Conservation (phyloP, 1,140 invertebrate species). For the Carcinoscorpius rotundicauda region DNA sequence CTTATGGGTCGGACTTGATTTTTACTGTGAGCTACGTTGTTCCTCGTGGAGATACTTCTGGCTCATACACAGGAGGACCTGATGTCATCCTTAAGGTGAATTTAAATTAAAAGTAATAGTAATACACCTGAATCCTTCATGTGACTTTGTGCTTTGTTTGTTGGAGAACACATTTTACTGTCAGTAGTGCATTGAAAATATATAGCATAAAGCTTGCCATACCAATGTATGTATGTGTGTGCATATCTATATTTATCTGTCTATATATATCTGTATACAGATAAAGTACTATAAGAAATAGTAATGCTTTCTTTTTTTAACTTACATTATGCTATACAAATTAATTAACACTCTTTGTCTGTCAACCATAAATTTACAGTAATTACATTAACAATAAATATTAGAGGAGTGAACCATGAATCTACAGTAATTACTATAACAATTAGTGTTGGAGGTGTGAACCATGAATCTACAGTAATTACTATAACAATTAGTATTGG, state of each 20-base stretch:
- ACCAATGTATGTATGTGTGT: constrained; percentile 7
- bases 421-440: no score
- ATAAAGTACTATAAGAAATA: constrained; percentile 10
- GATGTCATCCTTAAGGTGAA: constrained; percentile 72
- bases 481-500: no score
- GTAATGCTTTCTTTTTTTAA: constrained; percentile 20
- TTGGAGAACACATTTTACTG: no score
- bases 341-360: constrained; percentile 15
- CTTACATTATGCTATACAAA: constrained; percentile 2
- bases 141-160: no score
- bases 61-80: constrained; percentile 63
- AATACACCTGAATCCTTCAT: no score
- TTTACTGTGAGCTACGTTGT: constrained; percentile 67
- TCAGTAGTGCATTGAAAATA: no score
- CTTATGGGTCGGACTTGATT: constrained; percentile 69
- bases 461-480: no score
- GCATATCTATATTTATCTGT: constrained; percentile 6
- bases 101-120: constrained; percentile 5
- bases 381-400: constrained; percentile 15
- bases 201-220: neutral
- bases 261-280: constrained; percentile 12
- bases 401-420: no score
- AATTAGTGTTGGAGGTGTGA: no score
- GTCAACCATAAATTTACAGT: constrained; percentile 30
- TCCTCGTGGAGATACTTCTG: constrained; percentile 75